These are phyloP conservation scores for Brachyhypopomus gauderio DNA, from an alignment of 2,113 vertebrate genomes.

Conservation along the genomic window DNA sequence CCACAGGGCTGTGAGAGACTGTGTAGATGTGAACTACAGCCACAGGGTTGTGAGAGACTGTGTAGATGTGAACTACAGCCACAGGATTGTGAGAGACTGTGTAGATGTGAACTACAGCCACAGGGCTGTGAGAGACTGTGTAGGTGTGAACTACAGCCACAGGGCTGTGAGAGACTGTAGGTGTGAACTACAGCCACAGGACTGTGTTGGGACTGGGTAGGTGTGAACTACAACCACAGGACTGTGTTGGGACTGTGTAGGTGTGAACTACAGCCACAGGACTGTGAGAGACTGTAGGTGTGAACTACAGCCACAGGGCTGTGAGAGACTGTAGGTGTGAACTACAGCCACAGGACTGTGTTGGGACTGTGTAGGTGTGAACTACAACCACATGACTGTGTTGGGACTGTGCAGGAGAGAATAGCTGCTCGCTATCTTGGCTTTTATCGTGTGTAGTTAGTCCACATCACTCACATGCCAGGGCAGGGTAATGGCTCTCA, in stretches of 20 bases:
- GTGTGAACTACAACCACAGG: background rate
- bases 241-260: constrained; percentile 16
- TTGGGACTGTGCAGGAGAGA: constrained; percentile 17
- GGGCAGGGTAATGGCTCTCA: background rate
- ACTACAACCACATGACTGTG: background rate
- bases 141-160: no score
- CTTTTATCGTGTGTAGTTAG: background rate
- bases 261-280: background rate
- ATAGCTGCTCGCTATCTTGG: constrained; percentile 60
- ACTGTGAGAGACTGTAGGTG: no score
- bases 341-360: no score
- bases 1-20: background rate
- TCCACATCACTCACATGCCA: background rate
- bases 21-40: no score
- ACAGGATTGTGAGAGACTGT: constrained; percentile 5
- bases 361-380: background rate
- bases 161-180: no score
- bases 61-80: background rate
- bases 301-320: no score
- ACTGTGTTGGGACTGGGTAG: background rate
- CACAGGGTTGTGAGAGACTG: background rate
- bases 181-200: no score
- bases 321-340: no score
- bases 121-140: no score
- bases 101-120: background rate